These are phyloP conservation scores for Chaetodon auriga DNA, from an alignment of 2,113 vertebrate species.

Conservation along the genomic window DNA sequence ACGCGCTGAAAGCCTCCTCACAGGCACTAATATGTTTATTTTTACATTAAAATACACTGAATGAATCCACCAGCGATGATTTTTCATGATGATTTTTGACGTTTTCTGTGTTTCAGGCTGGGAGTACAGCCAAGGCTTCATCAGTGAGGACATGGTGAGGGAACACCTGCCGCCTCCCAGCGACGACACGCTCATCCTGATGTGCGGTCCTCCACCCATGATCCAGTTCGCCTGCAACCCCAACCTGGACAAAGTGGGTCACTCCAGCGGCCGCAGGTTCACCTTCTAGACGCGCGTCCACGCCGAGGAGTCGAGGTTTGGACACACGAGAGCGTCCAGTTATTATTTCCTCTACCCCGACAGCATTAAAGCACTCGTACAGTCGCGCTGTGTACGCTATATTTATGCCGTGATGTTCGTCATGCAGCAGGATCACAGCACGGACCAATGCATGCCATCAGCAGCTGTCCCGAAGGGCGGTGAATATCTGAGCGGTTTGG, in stretches of 20 bases:
- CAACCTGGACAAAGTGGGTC: conserved; percentile 92
- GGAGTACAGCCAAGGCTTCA: conserved; percentile 95
- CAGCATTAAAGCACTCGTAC: conserved; percentile 58
- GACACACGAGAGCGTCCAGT: background rate
- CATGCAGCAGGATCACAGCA: conserved; percentile 42
- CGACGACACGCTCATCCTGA: conserved; percentile 90
- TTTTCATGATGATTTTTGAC: too few species aligned
- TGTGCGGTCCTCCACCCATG: conserved; percentile 98
- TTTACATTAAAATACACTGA: too few species aligned
- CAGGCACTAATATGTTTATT: background rate
- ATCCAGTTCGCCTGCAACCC: conserved; percentile 97
- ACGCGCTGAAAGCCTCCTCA: too few species aligned
- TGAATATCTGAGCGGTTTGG: background rate
- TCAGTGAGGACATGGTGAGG: conserved; percentile 93
- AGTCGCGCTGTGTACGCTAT: conserved; percentile 59
- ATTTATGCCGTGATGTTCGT: conserved; percentile 40
- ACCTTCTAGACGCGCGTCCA: conserved; percentile 81
- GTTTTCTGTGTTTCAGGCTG: conserved; percentile 83
- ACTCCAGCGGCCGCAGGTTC: conserved; percentile 87
- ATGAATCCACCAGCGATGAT: too few species aligned
- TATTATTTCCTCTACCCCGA: conserved; percentile 2
- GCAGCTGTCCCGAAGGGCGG: background rate
- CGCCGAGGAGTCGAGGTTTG: background rate
- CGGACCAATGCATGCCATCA: conserved; percentile 47
- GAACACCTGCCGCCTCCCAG: conserved; percentile 88